Percentiles rank a stretch among this genome's conserved stretches.
These are phyloP conservation scores for Proterorhinus semilunaris DNA, from an alignment of 2,113 vertebrate species.

Conservation along the genomic window DNA sequence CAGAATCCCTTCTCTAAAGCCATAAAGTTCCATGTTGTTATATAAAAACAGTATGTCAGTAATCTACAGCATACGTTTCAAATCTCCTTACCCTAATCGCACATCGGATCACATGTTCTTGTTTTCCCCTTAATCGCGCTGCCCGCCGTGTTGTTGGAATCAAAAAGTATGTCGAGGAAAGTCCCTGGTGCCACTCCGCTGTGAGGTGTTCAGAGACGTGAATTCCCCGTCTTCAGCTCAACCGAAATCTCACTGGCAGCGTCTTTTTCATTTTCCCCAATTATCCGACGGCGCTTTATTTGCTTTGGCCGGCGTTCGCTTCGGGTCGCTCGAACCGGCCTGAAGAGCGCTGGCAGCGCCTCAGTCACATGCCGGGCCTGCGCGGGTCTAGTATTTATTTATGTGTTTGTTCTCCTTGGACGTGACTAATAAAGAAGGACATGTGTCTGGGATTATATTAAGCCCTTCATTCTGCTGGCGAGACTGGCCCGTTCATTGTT, in stretches of 20 bases:
- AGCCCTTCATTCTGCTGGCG: background rate
- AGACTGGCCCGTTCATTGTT: background rate
- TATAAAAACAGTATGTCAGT: too few species aligned
- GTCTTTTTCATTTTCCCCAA: background rate
- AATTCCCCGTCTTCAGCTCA: background rate
- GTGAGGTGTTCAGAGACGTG: background rate
- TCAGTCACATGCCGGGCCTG: background rate
- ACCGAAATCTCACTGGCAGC: background rate
- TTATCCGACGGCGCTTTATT: background rate
- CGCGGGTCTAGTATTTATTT: background rate
- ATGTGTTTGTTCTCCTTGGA: background rate
- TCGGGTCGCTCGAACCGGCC: background rate
- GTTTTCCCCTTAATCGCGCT: too few species aligned
- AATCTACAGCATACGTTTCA: too few species aligned
- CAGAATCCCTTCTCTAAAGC: too few species aligned
- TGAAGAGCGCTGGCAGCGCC: background rate
- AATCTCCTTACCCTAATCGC: too few species aligned
- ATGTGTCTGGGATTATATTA: background rate
- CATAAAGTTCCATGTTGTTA: too few species aligned
- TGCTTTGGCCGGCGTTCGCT: background rate
- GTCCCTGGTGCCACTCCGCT: background rate
- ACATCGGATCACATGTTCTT: too few species aligned
- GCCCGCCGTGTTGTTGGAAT: background rate
- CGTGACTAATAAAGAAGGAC: background rate
- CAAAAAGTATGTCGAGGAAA: constrained; percentile 12